Conservation (phyloP, 2,113 vertebrate species). For the Pedionomus torquatus region DNA sequence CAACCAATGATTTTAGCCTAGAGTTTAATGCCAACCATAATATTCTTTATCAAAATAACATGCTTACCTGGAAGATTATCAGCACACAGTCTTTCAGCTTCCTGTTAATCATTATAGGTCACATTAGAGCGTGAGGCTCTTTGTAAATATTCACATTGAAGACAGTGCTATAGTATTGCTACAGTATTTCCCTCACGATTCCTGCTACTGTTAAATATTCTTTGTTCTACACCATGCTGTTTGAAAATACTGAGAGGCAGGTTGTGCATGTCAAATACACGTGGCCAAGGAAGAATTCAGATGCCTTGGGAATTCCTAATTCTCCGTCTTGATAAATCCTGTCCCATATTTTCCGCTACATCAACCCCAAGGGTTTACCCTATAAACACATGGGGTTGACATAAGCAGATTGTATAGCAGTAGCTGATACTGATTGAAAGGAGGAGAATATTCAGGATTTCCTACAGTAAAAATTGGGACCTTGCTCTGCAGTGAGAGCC, state of each 20-base stretch:
- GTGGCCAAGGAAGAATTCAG: background rate
- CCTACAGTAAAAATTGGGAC: background rate
- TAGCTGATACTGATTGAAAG: background rate
- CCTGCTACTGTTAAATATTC: background rate
- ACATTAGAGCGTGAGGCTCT: background rate
- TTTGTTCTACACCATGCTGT: background rate
- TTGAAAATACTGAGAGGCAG: background rate
- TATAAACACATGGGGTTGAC: background rate
- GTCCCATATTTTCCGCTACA: background rate
- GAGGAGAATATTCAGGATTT: background rate
- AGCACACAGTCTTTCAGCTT: slow-evolving; percentile 20
- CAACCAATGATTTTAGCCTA: slow-evolving; percentile 23
- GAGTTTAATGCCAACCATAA: slow-evolving; percentile 46
- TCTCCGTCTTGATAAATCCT: background rate
- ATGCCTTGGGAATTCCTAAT: background rate
- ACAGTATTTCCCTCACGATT: background rate
- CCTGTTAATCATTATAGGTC: slow-evolving; percentile 25
- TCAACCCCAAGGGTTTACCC: background rate
- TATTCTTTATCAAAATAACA: slow-evolving; percentile 51
- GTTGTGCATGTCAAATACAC: background rate
- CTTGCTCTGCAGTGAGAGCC: background rate
- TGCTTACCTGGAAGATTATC: slow-evolving; percentile 25
- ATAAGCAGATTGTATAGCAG: background rate
- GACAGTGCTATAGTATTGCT: background rate
- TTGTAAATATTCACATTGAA: background rate